Conservation (phyloP, 2,797 vertebrate genomes). For the Sebastes trivittatus region DNA sequence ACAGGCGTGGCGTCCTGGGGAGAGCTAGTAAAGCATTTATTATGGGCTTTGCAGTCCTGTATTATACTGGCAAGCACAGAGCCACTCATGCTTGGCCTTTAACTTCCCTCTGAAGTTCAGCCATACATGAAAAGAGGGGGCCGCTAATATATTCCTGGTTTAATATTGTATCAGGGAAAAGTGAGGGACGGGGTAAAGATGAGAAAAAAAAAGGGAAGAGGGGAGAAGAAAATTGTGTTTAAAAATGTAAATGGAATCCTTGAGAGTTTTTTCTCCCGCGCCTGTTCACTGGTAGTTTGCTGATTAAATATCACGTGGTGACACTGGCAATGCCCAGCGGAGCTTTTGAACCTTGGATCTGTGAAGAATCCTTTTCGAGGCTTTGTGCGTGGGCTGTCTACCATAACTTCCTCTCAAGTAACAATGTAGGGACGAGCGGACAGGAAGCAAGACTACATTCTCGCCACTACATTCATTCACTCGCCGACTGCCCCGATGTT, state of each 20-base stretch:
- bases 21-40: constrained; percentile 97
- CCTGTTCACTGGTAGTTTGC: constrained; percentile 64
- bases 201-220: constrained; percentile 3
- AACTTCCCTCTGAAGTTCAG: constrained; percentile 96
- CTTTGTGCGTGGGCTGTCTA: constrained; percentile 83
- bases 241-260: constrained; percentile 76
- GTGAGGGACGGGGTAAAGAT: constrained; percentile 43
- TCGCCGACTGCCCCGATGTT: constrained; percentile 41
- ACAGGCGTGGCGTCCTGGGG: constrained; percentile 88
- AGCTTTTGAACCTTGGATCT: constrained; percentile 80
- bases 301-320: constrained; percentile 75
- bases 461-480: constrained; percentile 38
- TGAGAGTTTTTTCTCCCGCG: constrained; percentile 30
- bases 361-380: constrained; percentile 79
- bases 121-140: constrained; percentile 82
- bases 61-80: constrained; percentile 93
- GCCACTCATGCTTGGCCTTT: constrained; percentile 95
- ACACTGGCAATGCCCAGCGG: constrained; percentile 74
- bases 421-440: constrained; percentile 69
- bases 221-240: constrained; percentile 39
- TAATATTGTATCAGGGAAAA: constrained; percentile 77
- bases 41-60: constrained; percentile 93
- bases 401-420: constrained; percentile 80
- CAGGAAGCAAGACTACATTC: constrained; percentile 61
- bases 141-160: constrained; percentile 80